phyloP scores from a whole-genome alignment of 2,888 invertebrate species.

The Drosophila lutescens region DNA sequence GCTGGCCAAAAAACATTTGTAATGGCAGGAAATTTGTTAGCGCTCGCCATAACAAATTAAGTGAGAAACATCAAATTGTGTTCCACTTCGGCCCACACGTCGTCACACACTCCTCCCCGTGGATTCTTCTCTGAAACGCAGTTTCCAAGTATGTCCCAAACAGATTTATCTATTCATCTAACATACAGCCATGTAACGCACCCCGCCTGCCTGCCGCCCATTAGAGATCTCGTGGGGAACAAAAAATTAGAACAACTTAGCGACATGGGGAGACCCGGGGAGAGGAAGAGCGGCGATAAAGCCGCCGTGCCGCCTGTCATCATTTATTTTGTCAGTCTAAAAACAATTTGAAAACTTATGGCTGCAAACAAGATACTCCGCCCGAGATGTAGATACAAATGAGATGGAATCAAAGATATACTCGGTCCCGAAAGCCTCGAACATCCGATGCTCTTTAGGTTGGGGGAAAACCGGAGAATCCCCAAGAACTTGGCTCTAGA shows the following conservation, averaged over 20 bases:
- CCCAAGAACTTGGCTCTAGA: constrained; percentile 13
- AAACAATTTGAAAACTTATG: constrained; percentile 77
- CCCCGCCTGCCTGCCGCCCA: constrained; percentile 10
- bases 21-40: constrained; percentile 75
- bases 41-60: constrained; percentile 68
- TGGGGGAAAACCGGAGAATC: not conserved
- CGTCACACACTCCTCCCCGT: constrained; percentile 20
- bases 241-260: constrained; percentile 80
- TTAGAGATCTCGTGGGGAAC: constrained; percentile 41
- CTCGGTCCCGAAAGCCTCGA: constrained; percentile 28
- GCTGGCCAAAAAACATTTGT: constrained; percentile 42
- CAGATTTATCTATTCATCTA: constrained; percentile 65
- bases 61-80: constrained; percentile 75
- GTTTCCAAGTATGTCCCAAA: constrained; percentile 52
- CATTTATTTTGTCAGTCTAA: constrained; percentile 76
- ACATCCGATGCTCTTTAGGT: constrained; percentile 24
- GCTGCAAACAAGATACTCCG: constrained; percentile 70
- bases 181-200: constrained; percentile 44
- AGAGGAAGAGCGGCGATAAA: constrained; percentile 20
- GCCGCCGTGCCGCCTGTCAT: constrained; percentile 72
- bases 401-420: constrained; percentile 44
- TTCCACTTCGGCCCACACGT: constrained; percentile 58
- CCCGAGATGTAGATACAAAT: constrained; percentile 63
- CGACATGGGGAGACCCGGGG: constrained; percentile 50
- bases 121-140: constrained; percentile 41